These are phyloP conservation scores for Chaunax sp. DNA, from an alignment of 2,797 vertebrate genomes.

Conservation along the genomic window DNA sequence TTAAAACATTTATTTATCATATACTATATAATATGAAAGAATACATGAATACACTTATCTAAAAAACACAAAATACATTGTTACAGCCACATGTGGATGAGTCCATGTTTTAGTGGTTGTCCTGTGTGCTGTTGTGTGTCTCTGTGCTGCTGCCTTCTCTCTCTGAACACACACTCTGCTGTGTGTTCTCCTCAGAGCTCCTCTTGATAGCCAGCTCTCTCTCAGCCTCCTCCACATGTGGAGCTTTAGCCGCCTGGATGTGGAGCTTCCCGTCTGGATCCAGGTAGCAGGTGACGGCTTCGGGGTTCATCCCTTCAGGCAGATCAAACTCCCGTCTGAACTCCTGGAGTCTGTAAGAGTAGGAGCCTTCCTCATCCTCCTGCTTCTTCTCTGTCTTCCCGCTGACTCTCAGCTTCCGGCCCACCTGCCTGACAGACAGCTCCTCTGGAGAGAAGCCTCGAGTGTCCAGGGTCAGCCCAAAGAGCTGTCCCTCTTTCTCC, in stretches of 20 bases:
- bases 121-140: conserved; percentile 14
- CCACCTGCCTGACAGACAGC: conserved; percentile 76
- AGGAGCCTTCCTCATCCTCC: conserved; percentile 6
- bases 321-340: conserved; percentile 85
- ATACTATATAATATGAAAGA: no score
- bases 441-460: conserved; percentile 81
- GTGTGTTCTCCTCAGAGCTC: conserved; percentile 34
- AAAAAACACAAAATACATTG: rapidly evolving
- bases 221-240: conserved; percentile 16
- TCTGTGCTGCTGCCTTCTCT: conserved; percentile 4
- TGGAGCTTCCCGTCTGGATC: conserved; percentile 80
- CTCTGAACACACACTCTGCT: conserved; percentile 32
- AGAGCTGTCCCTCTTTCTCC: conserved; percentile 6
- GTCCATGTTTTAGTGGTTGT: neutral
- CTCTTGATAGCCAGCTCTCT: conserved; percentile 23
- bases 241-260: conserved; percentile 72
- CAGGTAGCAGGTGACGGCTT: conserved; percentile 80
- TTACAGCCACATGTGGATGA: neutral
- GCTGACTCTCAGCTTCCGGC: conserved; percentile 71
- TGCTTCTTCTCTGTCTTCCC: conserved; percentile 78
- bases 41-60: no score
- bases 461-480: conserved; percentile 72
- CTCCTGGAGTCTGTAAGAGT: conserved; percentile 83
- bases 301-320: conserved; percentile 66
- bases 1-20: no score